A percentile compares a stretch with the other conserved stretches of the same genome.
Conservation (phyloP, 2,888 invertebrate genomes). For the Cybosia mesomella region DNA sequence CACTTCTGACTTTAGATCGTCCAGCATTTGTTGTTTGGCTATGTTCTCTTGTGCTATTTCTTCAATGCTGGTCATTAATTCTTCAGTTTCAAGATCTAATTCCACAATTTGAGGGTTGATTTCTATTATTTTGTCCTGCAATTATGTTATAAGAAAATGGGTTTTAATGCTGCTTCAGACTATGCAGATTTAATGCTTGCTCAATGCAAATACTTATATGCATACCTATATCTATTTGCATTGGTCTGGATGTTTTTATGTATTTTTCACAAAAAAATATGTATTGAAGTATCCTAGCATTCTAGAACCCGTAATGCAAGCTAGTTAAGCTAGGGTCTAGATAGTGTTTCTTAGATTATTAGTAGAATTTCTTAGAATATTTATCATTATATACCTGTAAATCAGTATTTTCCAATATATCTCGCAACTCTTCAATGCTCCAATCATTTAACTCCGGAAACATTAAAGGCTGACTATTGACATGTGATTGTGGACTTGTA, state of each 20-base stretch:
- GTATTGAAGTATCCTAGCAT: too few relatives aligned
- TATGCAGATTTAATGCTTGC: too few relatives aligned
- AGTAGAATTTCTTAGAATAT: too few relatives aligned
- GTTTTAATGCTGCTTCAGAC: too few relatives aligned
- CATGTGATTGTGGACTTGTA: slow-evolving; percentile 67
- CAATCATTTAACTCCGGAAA: slow-evolving; percentile 76
- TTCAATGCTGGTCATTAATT: slow-evolving; percentile 91
- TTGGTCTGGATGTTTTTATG: too few relatives aligned
- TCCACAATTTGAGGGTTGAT: slow-evolving; percentile 89
- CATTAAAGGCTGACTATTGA: slow-evolving; percentile 64
- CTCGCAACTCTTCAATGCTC: slow-evolving; percentile 89
- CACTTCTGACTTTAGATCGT: slow-evolving; percentile 87
- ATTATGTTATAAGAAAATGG: slow-evolving; percentile 21
- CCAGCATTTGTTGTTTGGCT: slow-evolving; percentile 87
- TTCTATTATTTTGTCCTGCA: slow-evolving; percentile 90
- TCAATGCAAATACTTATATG: too few relatives aligned
- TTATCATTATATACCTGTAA: too few relatives aligned
- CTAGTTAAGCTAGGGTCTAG: too few relatives aligned
- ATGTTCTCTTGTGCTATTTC: slow-evolving; percentile 89
- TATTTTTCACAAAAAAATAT: too few relatives aligned
- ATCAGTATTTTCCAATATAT: slow-evolving; percentile 90
- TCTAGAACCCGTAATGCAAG: too few relatives aligned
- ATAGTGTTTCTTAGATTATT: too few relatives aligned
- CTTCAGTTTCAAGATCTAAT: slow-evolving; percentile 90
- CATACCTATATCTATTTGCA: too few relatives aligned